These are phyloP conservation scores for Thunnus thynnus DNA, from an alignment of 2,113 vertebrate species.

Conservation along the genomic window DNA sequence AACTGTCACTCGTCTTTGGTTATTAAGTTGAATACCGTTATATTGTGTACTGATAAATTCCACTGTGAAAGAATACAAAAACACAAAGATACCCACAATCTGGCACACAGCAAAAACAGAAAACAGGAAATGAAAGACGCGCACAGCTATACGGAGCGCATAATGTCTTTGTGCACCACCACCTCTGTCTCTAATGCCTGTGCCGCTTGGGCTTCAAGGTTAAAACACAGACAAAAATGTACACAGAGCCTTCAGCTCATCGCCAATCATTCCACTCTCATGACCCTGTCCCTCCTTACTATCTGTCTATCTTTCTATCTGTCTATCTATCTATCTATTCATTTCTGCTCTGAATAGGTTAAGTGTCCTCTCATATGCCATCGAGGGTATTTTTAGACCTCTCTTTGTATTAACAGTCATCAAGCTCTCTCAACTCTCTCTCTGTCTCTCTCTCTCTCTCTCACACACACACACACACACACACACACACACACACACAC, in stretches of 20 bases:
- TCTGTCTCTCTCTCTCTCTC: not conserved
- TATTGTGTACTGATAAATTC: not conserved
- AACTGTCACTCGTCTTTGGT: not conserved
- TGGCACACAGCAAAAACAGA: constrained; percentile 2
- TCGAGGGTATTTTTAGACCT: no score
- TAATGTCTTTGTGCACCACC: constrained; percentile 27
- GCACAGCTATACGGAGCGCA: constrained; percentile 21
- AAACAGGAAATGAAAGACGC: constrained; percentile 54
- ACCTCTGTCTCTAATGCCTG: constrained; percentile 31
- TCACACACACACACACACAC: no score
- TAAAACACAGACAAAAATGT: constrained; percentile 42
- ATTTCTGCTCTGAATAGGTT: constrained; percentile 4
- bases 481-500: no score
- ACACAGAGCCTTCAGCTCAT: constrained; percentile 29
- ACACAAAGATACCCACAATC: constrained; percentile 14
- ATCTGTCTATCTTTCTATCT: constrained; percentile 32
- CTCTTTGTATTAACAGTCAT: not conserved
- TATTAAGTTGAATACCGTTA: not conserved
- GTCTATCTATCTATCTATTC: constrained; percentile 20
- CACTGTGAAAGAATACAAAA: constrained; percentile 27
- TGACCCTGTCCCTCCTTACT: not conserved
- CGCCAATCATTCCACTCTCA: constrained; percentile 29
- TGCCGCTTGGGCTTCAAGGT: constrained; percentile 43
- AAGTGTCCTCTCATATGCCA: not conserved
- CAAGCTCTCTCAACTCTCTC: not conserved